Conservation (phyloP, 2,888 invertebrate genomes). For the Hermaeophaga mercurialis region DNA sequence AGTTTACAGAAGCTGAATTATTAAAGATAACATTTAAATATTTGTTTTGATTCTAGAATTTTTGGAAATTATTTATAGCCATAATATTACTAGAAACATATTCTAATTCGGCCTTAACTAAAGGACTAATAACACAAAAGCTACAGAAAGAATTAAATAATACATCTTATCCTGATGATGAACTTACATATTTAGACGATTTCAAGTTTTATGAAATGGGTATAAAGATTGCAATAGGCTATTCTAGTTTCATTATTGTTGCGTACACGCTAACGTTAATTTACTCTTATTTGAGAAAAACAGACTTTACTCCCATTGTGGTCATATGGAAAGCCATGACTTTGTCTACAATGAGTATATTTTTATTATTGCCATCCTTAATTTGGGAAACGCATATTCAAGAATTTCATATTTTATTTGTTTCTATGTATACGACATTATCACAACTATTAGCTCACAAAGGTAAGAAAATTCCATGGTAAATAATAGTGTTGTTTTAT, state of each 20-base stretch:
- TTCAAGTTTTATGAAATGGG: slow-evolving; percentile 51
- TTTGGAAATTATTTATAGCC: slow-evolving; percentile 76
- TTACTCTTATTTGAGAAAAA: slow-evolving; percentile 36
- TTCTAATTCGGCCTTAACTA: slow-evolving; percentile 64
- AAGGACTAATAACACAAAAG: slow-evolving; percentile 27
- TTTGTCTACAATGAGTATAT: slow-evolving; percentile 64
- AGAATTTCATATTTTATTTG: slow-evolving; percentile 63
- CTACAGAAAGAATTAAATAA: slow-evolving; percentile 27
- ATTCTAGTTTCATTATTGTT: slow-evolving; percentile 44
- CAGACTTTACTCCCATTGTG: slow-evolving; percentile 37
- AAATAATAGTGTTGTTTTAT: too few relatives aligned
- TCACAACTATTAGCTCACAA: slow-evolving; percentile 69
- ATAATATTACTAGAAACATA: slow-evolving; percentile 82
- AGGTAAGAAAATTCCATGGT: slow-evolving; percentile 58
- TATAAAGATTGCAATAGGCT: slow-evolving; percentile 48
- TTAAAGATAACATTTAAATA: background rate
- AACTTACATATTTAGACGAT: slow-evolving; percentile 47
- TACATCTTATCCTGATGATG: slow-evolving; percentile 40
- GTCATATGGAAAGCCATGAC: slow-evolving; percentile 64
- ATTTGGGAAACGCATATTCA: slow-evolving; percentile 64
- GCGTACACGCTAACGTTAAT: slow-evolving; percentile 45
- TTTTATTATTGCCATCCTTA: slow-evolving; percentile 66
- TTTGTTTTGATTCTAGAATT: slow-evolving; percentile 42
- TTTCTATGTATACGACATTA: slow-evolving; percentile 68
- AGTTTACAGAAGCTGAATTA: slow-evolving; percentile 29